Conservation (phyloP, 2,888 invertebrate genomes). For the Philopedon plagiatum region DNA sequence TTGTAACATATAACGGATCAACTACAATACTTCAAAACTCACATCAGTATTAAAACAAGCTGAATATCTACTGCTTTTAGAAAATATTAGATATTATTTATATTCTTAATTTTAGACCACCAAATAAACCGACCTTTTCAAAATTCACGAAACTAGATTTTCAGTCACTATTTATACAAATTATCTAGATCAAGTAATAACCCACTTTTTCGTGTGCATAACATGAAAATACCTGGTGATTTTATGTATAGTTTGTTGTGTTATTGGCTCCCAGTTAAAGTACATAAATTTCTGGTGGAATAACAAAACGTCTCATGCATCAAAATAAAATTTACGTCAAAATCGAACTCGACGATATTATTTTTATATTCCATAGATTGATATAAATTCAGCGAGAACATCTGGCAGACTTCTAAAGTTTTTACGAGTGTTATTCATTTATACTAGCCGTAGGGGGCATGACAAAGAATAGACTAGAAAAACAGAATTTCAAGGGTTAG, state of each 20-base stretch:
- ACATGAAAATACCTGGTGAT: neutral
- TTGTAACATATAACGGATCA: no score
- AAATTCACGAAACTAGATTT: neutral
- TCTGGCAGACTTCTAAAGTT: constrained; percentile 67
- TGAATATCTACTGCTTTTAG: no score
- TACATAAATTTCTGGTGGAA: constrained; percentile 12
- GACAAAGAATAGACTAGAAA: constrained; percentile 26
- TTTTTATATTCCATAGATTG: constrained; percentile 69
- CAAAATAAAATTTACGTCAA: constrained; percentile 58
- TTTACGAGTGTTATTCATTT: constrained; percentile 68
- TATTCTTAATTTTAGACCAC: neutral
- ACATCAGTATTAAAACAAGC: no score
- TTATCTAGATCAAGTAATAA: neutral
- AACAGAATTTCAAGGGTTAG: neutral
- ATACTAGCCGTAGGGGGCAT: constrained; percentile 36
- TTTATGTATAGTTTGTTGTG: neutral
- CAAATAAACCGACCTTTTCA: neutral
- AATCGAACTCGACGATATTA: constrained; percentile 69
- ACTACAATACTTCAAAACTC: no score
- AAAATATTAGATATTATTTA: no score
- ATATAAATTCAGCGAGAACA: constrained; percentile 67
- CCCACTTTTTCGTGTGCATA: neutral
- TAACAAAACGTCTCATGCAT: constrained; percentile 49
- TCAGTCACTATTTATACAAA: neutral
- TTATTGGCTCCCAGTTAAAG: constrained; percentile 1